These are phyloP conservation scores for Parus major DNA, from an alignment of 2,113 vertebrate genomes.

Conservation along the genomic window DNA sequence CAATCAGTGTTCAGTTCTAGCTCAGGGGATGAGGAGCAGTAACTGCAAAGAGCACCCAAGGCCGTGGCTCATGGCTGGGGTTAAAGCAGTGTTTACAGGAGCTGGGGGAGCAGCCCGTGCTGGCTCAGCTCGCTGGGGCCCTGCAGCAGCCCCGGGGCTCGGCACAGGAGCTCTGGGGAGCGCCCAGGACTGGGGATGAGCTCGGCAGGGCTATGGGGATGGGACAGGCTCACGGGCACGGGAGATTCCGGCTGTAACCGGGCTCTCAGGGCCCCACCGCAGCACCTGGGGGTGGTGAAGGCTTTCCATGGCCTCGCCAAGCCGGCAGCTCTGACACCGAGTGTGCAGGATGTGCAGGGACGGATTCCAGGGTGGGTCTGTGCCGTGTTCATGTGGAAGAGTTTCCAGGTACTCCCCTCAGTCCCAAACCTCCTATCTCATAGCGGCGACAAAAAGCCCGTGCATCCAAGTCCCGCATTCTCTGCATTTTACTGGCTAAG, in stretches of 20 bases:
- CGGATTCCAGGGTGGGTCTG: neutral
- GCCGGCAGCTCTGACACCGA: neutral
- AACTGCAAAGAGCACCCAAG: neutral
- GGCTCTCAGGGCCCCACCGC: neutral
- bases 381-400: neutral
- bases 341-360: neutral
- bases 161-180: neutral
- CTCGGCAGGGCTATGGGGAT: neutral
- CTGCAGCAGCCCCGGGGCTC: neutral
- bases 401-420: neutral
- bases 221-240: neutral
- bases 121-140: neutral
- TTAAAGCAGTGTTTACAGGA: neutral
- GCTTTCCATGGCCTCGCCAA: neutral
- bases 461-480: neutral
- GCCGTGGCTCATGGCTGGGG: neutral
- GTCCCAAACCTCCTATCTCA: neutral
- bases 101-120: neutral
- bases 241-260: neutral
- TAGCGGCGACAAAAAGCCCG: neutral
- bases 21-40: neutral
- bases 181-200: neutral
- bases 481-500: slow-evolving; percentile 4
- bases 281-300: accelerated
- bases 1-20: neutral